These are phyloP conservation scores for Atractosteus spatula DNA, from an alignment of 2,113 vertebrate species.

Conservation along the genomic window DNA sequence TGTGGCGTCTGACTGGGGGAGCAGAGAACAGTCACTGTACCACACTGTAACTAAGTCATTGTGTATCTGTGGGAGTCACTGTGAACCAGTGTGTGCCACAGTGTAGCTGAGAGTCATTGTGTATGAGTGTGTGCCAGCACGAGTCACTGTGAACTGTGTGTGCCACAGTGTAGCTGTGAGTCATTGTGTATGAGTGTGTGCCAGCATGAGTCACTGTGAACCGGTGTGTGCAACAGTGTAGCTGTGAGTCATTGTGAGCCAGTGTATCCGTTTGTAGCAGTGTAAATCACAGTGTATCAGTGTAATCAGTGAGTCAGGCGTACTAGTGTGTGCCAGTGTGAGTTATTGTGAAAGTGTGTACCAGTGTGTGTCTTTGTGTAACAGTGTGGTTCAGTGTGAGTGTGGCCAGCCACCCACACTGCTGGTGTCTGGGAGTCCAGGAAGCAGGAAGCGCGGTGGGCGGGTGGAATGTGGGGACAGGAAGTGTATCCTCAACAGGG, in stretches of 20 bases:
- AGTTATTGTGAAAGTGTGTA: neutral
- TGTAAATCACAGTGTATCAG: neutral
- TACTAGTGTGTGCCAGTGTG: constrained; percentile 10
- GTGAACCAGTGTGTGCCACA: constrained; percentile 1
- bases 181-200: constrained; percentile 5
- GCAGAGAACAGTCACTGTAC: no score
- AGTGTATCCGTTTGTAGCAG: no score
- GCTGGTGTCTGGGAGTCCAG: neutral
- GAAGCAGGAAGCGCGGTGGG: constrained; percentile 52
- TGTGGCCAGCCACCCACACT: no score
- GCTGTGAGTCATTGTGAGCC: neutral
- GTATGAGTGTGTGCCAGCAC: no score
- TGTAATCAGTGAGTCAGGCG: neutral
- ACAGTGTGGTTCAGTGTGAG: no score
- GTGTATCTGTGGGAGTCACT: constrained; percentile 5
- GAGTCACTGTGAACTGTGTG: neutral
- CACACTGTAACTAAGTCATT: no score
- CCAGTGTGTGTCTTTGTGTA: no score
- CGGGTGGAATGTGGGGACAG: constrained; percentile 45
- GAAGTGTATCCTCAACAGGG: neutral
- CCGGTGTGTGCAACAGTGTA: constrained; percentile 1
- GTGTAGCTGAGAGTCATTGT: neutral
- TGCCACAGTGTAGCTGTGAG: neutral
- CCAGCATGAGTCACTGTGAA: neutral
- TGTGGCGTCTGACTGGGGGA: no score